Conservation (phyloP, 2,888 invertebrate species). For the Epistrophe grossulariae region DNA sequence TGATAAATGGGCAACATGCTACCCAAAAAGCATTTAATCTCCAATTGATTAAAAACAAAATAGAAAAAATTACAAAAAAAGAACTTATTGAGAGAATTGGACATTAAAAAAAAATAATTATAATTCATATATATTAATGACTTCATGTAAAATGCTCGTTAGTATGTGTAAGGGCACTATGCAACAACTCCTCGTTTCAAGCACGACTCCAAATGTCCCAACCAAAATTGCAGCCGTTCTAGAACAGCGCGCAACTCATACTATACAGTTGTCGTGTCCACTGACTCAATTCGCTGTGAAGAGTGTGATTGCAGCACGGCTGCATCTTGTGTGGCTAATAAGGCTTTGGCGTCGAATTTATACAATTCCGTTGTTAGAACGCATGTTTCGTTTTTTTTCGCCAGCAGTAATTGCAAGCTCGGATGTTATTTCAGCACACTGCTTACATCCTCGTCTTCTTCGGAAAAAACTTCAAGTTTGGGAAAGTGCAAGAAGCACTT, state of each 20-base stretch:
- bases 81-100: constrained; percentile 22
- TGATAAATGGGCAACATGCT: constrained; percentile 54
- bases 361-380: constrained; percentile 82
- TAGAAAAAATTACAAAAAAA: constrained; percentile 34
- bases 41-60: constrained; percentile 31
- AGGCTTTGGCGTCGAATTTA: too few relatives aligned
- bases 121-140: constrained; percentile 69
- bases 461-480: constrained; percentile 85
- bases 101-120: constrained; percentile 46
- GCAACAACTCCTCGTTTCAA: constrained; percentile 81
- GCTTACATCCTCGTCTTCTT: constrained; percentile 82
- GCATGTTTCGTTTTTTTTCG: constrained; percentile 79
- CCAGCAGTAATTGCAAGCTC: constrained; percentile 78
- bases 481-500: constrained; percentile 91
- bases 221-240: constrained; percentile 82
- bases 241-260: too few relatives aligned
- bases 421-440: constrained; percentile 81
- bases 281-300: too few relatives aligned
- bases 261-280: too few relatives aligned
- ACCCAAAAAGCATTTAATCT: constrained; percentile 40
- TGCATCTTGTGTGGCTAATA: constrained; percentile 68
- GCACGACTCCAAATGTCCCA: constrained; percentile 81
- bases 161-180: constrained; percentile 71
- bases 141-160: constrained; percentile 75
- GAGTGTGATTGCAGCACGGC: constrained; percentile 38